Conservation (phyloP, 2,888 invertebrate species). For the Bellardia pandia region DNA sequence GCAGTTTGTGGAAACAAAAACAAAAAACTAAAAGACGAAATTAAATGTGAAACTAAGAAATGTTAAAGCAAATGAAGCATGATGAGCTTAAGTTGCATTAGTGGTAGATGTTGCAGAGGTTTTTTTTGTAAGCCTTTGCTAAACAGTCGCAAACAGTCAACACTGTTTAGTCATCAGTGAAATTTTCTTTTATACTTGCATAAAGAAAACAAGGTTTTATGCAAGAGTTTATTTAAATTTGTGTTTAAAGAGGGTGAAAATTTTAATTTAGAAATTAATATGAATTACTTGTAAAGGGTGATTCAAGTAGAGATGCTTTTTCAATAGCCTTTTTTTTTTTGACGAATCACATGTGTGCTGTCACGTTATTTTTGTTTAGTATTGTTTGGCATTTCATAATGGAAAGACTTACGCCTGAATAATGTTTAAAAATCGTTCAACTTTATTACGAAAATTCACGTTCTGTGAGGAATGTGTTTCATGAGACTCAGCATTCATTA, state of each 20-base stretch:
- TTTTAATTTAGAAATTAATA: slow-evolving; percentile 43
- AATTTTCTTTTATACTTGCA: neutral
- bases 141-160: slow-evolving; percentile 23
- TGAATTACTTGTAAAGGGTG: slow-evolving; percentile 11
- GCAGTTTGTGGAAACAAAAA: slow-evolving; percentile 2
- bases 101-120: slow-evolving; percentile 48
- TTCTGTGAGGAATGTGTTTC: neutral
- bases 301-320: too few relatives aligned
- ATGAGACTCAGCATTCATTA: too few relatives aligned
- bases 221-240: slow-evolving; percentile 1
- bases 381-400: too few relatives aligned
- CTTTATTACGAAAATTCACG: neutral
- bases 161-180: slow-evolving; percentile 20
- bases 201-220: neutral
- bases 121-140: slow-evolving; percentile 38
- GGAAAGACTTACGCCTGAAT: too few relatives aligned
- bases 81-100: slow-evolving; percentile 72
- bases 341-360: too few relatives aligned
- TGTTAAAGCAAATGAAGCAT: slow-evolving; percentile 69
- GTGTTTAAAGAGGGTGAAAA: neutral
- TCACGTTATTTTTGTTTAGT: too few relatives aligned
- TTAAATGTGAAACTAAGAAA: slow-evolving; percentile 38
- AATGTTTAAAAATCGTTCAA: too few relatives aligned
- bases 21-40: slow-evolving; percentile 22
- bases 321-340: too few relatives aligned